phyloP scores from a whole-genome alignment of 1,140 invertebrate species.

The Neuroterus valhalla region DNA sequence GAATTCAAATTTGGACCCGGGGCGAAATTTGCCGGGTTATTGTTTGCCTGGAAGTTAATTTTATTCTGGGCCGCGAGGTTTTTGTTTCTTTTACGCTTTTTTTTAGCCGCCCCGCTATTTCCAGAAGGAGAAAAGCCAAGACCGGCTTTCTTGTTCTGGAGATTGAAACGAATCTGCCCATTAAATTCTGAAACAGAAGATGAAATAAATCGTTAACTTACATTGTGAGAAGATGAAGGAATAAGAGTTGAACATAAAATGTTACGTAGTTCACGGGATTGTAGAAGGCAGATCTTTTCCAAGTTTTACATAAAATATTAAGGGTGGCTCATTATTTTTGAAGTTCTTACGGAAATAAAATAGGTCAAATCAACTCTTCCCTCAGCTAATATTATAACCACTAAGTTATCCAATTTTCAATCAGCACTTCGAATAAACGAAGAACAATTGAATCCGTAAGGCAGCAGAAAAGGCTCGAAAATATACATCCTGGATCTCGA shows the following conservation, averaged over 20 bases:
- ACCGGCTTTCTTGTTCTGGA: constrained; percentile 77
- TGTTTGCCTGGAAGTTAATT: constrained; percentile 73
- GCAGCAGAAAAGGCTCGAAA: no score
- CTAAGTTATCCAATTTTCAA: no score
- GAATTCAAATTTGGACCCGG: constrained; percentile 56
- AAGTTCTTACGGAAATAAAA: no score
- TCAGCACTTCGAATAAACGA: no score
- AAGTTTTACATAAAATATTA: no score
- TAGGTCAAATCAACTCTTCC: no score
- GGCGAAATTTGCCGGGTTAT: constrained; percentile 56
- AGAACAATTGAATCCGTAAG: no score
- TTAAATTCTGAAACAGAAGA: constrained; percentile 68
- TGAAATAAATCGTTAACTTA: constrained; percentile 63
- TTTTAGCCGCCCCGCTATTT: constrained; percentile 80
- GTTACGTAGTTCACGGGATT: no score
- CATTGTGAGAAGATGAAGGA: constrained; percentile 68
- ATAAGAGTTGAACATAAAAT: constrained; percentile 54
- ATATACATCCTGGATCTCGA: no score
- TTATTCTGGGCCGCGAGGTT: constrained; percentile 76
- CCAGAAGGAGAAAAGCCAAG: constrained; percentile 70
- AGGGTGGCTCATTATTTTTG: no score
- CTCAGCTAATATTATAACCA: no score
- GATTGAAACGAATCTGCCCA: constrained; percentile 76
- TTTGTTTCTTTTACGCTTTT: constrained; percentile 84
- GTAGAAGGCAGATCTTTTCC: no score